phyloP scores from a whole-genome alignment of 2,888 invertebrate genomes.

The Poecilobothrus nobilitatus region DNA sequence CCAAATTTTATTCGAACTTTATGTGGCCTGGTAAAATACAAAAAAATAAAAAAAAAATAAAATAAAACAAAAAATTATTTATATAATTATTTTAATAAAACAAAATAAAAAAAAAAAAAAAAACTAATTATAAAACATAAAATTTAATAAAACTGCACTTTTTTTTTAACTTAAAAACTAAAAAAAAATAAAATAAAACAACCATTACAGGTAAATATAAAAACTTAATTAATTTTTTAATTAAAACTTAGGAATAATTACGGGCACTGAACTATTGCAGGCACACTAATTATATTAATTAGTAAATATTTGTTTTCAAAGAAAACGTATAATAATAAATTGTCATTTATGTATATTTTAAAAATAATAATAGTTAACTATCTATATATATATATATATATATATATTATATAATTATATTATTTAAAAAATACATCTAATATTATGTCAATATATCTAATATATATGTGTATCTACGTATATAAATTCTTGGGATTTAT shows the following conservation, averaged over 20 bases:
- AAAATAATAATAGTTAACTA: too few species aligned
- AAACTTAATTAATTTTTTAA: neutral
- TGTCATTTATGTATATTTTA: too few species aligned
- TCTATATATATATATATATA: too few species aligned
- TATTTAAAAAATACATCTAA: neutral
- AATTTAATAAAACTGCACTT: too few species aligned
- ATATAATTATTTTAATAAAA: neutral
- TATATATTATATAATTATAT: too few species aligned
- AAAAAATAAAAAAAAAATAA: too few species aligned
- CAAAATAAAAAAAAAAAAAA: neutral
- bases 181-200: neutral
- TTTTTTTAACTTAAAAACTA: too few species aligned
- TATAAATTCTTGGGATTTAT: too few species aligned
- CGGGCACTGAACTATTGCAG: neutral
- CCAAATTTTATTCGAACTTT: too few species aligned
- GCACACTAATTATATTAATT: neutral
- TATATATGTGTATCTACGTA: neutral
- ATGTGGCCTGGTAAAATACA: too few species aligned
- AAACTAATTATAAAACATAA: neutral
- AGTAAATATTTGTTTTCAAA: neutral
- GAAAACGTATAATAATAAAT: neutral
- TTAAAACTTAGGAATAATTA: neutral
- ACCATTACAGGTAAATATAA: neutral
- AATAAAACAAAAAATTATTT: too few species aligned
- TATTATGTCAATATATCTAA: neutral